Percentiles rank a stretch among this genome's conserved stretches.
Conservation (phyloP, 2,797 vertebrate genomes). For the Melanotaenia boesemani region DNA sequence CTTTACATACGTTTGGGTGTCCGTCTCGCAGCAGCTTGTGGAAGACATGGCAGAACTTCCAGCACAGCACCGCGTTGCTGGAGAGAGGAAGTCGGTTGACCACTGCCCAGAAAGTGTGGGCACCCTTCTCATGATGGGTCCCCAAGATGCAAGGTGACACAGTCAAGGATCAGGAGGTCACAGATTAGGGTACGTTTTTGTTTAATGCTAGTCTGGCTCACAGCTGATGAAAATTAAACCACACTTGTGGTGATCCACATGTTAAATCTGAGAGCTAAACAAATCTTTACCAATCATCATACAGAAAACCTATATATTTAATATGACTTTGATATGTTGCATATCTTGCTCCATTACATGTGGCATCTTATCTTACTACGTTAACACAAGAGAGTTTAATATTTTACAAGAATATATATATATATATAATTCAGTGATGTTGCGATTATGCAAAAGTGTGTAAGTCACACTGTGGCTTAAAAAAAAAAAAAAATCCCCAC, state of each 20-base stretch:
- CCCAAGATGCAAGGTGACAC: conserved; percentile 95
- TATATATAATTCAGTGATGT: neutral
- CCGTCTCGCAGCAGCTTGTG: conserved; percentile 98
- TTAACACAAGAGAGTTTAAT: neutral
- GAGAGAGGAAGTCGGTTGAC: conserved; percentile 96
- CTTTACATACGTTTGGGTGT: conserved; percentile 90
- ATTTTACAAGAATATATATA: neutral
- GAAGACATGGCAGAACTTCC: conserved; percentile 99
- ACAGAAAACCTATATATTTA: neutral
- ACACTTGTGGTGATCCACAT: neutral
- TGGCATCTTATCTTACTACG: too few species aligned
- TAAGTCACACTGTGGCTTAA: neutral
- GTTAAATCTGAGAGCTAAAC: neutral
- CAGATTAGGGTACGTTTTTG: neutral
- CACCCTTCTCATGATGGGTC: conserved; percentile 97
- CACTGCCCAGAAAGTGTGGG: conserved; percentile 96
- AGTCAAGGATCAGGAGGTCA: conserved; percentile 74
- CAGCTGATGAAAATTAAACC: neutral
- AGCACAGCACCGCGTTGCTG: conserved; percentile 97
- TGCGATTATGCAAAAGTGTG: neutral
- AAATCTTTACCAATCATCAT: too few species aligned
- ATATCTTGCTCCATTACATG: neutral
- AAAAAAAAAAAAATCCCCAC: neutral
- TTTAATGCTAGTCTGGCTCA: neutral
- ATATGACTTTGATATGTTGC: neutral